phyloP scores from a whole-genome alignment of 2,888 invertebrate species.

The Scaptomyza cyrtandrae region DNA sequence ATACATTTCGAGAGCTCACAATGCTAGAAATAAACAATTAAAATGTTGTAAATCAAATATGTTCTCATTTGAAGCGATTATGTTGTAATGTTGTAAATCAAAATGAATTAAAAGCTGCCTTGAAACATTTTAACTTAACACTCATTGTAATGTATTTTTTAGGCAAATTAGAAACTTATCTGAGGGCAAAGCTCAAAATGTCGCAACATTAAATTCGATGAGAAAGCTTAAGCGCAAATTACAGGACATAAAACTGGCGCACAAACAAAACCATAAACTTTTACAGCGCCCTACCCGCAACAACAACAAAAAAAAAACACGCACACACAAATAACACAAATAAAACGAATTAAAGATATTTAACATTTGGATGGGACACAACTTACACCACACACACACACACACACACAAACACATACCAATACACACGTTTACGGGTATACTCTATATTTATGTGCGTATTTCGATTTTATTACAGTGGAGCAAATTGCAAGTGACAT shows the following conservation, averaged over 20 bases:
- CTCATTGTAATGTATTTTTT: not conserved
- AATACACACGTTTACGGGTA: not conserved
- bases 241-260: conserved; percentile 51
- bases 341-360: conserved; percentile 67
- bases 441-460: conserved; percentile 38
- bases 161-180: conserved; percentile 65
- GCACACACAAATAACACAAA: conserved; percentile 50
- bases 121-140: not conserved
- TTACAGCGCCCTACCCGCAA: conserved; percentile 63
- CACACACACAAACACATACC: not conserved
- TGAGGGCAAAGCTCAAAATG: conserved; percentile 50
- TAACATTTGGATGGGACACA: conserved; percentile 64
- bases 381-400: conserved; percentile 13
- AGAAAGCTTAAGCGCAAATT: conserved; percentile 52
- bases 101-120: not conserved
- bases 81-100: conserved; percentile 1
- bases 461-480: conserved; percentile 80
- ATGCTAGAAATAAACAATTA: not conserved
- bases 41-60: conserved; percentile 1
- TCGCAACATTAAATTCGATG: conserved; percentile 52
- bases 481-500: conserved; percentile 84
- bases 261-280: conserved; percentile 75
- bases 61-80: not conserved
- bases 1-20: not conserved
- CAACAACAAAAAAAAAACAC: too few relatives aligned